phyloP scores from a whole-genome alignment of 2,113 vertebrate genomes.

The Archocentrus centrarchus region DNA sequence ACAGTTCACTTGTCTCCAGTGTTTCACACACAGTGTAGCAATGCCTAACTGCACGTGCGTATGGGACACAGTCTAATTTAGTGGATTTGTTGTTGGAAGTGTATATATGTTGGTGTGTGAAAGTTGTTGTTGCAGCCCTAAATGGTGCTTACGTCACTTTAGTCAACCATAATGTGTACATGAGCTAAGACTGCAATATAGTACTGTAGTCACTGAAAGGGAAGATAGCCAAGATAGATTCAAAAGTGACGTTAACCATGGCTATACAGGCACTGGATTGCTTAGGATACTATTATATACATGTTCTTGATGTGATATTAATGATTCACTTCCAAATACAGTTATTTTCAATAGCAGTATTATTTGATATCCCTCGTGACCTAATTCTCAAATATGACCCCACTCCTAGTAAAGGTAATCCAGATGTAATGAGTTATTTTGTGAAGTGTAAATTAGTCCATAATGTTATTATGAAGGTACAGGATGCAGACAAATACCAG shows the following conservation, averaged over 20 bases:
- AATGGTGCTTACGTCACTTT: conserved; percentile 3
- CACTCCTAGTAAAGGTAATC: neutral
- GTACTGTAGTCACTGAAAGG: neutral
- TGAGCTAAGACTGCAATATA: neutral
- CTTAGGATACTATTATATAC: neutral
- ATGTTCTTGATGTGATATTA: neutral
- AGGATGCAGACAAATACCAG: conserved; percentile 9
- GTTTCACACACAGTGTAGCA: neutral
- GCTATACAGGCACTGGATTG: neutral
- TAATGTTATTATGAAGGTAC: conserved; percentile 19
- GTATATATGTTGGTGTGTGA: neutral
- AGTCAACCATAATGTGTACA: neutral
- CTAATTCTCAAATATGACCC: neutral
- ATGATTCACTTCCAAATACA: neutral
- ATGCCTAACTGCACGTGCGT: neutral
- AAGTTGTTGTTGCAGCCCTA: neutral
- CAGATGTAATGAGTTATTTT: neutral
- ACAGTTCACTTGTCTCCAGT: neutral
- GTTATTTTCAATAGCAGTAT: neutral
- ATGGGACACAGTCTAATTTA: neutral
- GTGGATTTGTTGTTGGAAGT: neutral
- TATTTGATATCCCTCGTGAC: neutral
- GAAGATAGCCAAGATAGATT: neutral
- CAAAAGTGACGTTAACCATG: neutral
- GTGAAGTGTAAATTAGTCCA: neutral